Base-by-base conservation (phyloP, 2,797 vertebrate genomes). In the Paguma larvata region DNA sequence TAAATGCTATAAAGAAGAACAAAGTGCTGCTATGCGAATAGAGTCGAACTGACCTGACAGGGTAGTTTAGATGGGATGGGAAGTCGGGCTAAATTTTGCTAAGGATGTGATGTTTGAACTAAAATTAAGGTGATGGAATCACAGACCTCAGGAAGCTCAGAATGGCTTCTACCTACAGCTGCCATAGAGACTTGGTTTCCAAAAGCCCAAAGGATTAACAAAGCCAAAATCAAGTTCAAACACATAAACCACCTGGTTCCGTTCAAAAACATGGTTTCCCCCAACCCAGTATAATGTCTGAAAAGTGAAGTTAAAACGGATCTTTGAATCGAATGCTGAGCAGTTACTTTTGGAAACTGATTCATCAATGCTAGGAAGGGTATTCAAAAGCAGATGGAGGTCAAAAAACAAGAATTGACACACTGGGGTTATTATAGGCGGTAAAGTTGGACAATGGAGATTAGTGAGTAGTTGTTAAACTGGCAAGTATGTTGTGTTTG, bases 271-370 rank as follows among this genome's bases (percentile, higher is more conserved):
- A 16, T 11, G 59, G 0, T 59, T 30, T 32, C 68, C 16, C 16
- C 53, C 72, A 62, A 7, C 12, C 30, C 44, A 90, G 6, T 32
- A 21, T 77, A 56, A 72, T 48, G 14, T 79, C 80, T 53, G 10
- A 68, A n/a, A 77, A 80, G 30, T 25, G 87, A 88, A 97, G 88
- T 79, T 63, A 67, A 94, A 94, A 72, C 3, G 51, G 56, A 82
- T 44, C 13, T 5, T 38, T 5, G 21, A 30, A 89, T 67, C 53
- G 63, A 85, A 89, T 5, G 5, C n/a, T 70, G 14, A 72, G 21
- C 25, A 85, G 56, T 87, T 72, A 78, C 48, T 51, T 95, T 92
- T 59, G 34, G 79, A 68, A 85, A 23, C 13, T 23, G 44, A 44
- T 21, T 75, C 32, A 63, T 3, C 23, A 84, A 63, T 6, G 4